These are phyloP conservation scores for Ceyx cyanopectus DNA, from an alignment of 2,113 vertebrate species.

Conservation along the genomic window DNA sequence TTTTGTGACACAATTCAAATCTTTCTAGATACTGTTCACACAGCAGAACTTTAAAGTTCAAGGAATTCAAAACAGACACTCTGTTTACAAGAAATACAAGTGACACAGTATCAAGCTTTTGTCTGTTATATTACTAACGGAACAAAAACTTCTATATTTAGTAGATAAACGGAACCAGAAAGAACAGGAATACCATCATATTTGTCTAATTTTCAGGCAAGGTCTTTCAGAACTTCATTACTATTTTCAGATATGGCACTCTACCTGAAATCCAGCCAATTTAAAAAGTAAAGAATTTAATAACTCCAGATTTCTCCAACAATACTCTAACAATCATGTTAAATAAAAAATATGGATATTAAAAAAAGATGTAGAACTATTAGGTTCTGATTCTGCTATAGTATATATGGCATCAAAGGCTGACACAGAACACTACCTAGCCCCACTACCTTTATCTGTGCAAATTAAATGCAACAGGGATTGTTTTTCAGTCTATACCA, in stretches of 20 bases:
- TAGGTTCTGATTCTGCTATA: background rate
- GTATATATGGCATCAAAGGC: background rate
- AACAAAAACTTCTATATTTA: background rate
- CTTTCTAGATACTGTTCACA: background rate
- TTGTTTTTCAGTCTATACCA: background rate
- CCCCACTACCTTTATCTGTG: background rate
- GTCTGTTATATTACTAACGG: background rate
- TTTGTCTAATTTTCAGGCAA: background rate
- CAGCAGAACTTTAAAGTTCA: background rate
- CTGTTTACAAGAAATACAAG: background rate
- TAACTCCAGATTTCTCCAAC: background rate
- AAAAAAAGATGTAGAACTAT: background rate
- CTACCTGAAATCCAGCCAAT: background rate
- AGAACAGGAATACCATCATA: background rate
- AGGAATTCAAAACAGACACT: constrained; percentile 23
- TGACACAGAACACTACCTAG: background rate
- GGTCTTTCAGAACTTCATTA: background rate
- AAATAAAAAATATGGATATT: background rate
- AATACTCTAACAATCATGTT: background rate
- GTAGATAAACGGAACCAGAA: background rate
- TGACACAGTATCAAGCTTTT: background rate
- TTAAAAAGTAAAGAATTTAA: background rate
- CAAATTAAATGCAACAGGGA: constrained; percentile 1
- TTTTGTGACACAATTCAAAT: background rate
- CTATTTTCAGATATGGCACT: background rate